Percentiles rank a stretch among this genome's conserved stretches.
Evolutionary conservation across 2,113 vertebrate species (phyloP).

Genomic region (Phycodurus eques): DNA sequence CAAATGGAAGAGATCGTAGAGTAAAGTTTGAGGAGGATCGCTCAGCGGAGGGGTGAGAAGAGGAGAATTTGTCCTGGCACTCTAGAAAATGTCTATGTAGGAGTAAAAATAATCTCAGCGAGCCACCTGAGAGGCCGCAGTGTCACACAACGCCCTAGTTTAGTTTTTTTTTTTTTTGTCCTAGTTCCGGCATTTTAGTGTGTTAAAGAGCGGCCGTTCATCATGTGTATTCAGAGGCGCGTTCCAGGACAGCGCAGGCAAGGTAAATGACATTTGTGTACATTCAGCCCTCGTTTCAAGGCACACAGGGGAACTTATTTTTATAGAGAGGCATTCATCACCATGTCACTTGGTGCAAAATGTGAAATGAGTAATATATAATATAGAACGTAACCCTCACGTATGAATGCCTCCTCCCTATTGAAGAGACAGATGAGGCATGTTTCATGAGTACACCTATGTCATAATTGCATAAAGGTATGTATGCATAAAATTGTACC

Average conservation of each 20-base stretch:
- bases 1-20: conserved; percentile 9
- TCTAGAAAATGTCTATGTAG: conserved; percentile 60
- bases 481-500: background rate
- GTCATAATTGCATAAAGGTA: background rate
- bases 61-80: conserved; percentile 69
- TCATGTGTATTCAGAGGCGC: conserved; percentile 15
- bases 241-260: conserved; percentile 12
- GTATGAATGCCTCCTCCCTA: background rate
- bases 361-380: conserved; percentile 47
- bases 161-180: conserved; percentile 56
- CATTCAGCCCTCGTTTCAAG: conserved; percentile 35
- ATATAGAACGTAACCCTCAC: conserved; percentile 2
- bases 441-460: background rate
- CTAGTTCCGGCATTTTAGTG: conserved; percentile 54
- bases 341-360: conserved; percentile 33
- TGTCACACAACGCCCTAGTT: conserved; percentile 79
- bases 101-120: conserved; percentile 76
- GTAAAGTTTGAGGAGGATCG: conserved; percentile 13
- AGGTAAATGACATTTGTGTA: conserved; percentile 36
- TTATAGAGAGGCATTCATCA: conserved; percentile 40
- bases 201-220: conserved; percentile 10
- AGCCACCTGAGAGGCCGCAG: conserved; percentile 76
- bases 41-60: conserved; percentile 51
- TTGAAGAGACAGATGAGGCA: background rate
- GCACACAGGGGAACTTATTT: conserved; percentile 24